Conservation (phyloP, 2,888 invertebrate genomes). For the Pollenia griseotomentosa region DNA sequence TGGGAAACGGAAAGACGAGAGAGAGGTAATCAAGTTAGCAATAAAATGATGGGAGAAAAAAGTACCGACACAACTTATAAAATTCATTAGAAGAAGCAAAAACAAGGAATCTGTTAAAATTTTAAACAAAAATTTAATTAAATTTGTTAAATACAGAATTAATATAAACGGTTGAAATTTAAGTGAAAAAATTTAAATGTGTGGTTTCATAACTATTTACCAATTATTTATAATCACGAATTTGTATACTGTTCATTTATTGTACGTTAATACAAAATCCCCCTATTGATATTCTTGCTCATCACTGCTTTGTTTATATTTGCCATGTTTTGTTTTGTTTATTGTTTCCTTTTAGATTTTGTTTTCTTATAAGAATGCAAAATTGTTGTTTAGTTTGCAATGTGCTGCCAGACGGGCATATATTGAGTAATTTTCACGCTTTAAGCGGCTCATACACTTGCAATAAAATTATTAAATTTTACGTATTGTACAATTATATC, state of each 20-base stretch:
- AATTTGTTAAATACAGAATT: background rate
- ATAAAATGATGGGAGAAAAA: background rate
- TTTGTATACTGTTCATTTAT: too few relatives aligned
- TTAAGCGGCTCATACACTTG: too few relatives aligned
- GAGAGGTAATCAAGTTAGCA: background rate
- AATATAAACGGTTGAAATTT: too few relatives aligned
- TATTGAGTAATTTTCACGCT: background rate
- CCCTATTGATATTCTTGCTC: background rate
- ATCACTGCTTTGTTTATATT: constrained; percentile 55
- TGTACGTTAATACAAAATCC: background rate
- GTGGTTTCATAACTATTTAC: too few relatives aligned
- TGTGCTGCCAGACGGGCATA: background rate
- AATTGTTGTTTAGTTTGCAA: background rate
- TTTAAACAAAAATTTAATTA: background rate
- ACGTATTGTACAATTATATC: too few relatives aligned
- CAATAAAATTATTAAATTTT: too few relatives aligned
- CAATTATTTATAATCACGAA: too few relatives aligned
- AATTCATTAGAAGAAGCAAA: too few relatives aligned
- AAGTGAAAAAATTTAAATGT: background rate
- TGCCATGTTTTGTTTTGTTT: constrained; percentile 34
- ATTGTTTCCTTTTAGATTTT: background rate
- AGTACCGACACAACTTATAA: background rate
- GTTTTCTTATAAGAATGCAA: constrained; percentile 49
- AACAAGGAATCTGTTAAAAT: too few relatives aligned
- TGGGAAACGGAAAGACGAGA: background rate